Percentiles rank a stretch among this genome's conserved stretches.
phyloP scores from a whole-genome alignment of 2,113 vertebrate species.

The Scomber japonicus region DNA sequence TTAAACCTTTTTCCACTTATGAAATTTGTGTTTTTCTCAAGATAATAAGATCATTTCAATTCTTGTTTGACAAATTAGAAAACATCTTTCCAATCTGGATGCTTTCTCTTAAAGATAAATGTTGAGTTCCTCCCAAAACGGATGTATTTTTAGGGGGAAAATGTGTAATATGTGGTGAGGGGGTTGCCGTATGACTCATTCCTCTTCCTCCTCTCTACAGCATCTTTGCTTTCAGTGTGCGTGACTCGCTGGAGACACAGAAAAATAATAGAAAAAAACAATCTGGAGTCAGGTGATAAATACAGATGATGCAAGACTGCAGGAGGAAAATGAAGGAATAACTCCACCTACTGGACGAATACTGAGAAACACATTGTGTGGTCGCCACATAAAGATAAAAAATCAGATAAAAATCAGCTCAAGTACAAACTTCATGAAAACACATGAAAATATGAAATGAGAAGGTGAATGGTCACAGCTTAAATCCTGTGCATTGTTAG shows the following conservation, averaged over 20 bases:
- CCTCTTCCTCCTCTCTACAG: neutral
- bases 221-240: neutral
- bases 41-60: neutral
- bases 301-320: neutral
- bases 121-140: neutral
- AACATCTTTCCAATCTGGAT: neutral
- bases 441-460: too few species aligned
- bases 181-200: neutral
- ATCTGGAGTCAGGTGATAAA: neutral
- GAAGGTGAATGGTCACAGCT: too few species aligned
- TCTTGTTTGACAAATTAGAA: neutral
- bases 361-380: neutral
- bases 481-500: too few species aligned
- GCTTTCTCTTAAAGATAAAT: neutral
- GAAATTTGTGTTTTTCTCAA: too few species aligned
- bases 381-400: too few species aligned
- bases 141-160: neutral
- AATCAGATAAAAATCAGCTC: too few species aligned
- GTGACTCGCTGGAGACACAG: neutral
- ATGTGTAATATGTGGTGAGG: neutral
- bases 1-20: too few species aligned
- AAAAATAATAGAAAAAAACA: neutral
- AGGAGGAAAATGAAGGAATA: conserved; percentile 32
- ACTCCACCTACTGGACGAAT: conserved; percentile 62
- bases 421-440: neutral